Base-by-base conservation (phyloP, 2,797 vertebrate species). In the Tolypeutes matacus region DNA sequence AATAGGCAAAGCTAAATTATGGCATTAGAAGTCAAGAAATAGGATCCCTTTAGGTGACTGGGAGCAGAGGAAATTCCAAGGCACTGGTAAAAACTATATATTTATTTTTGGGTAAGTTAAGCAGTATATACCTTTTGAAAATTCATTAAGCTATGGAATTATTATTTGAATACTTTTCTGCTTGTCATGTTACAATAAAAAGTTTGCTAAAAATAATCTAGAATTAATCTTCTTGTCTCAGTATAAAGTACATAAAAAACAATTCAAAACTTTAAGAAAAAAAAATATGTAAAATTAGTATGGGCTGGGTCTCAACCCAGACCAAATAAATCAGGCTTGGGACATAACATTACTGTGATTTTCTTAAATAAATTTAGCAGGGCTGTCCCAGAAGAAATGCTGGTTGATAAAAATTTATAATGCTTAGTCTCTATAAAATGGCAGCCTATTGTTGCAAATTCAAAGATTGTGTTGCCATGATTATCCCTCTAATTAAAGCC, bases 131-230 rank as follows among this genome's bases (percentile, higher is more conserved):
- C 17, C 21, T 42, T 80, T 23, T 76, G 46, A 81, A 60, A 86
- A n/a, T 64, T 64, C 46, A 31, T 39, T 64, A 80, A 65, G 6
- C 31, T 64, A 21, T 69, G 17, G 12, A 36, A 18, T 78, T 53
- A 65, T 15, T 21, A 65, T 36, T 65, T 39, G 15, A 39, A 12
- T 95, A n/a, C 42, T 49, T 76, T 64, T 67, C 36, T 49, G 23
- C 46, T 21, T 84, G 31, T 21, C 25, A n/a, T 25, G 31, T 51
- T 64, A 89, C 10, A 67, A 49, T 78, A 65, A 53, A 82, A 67
- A 65, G 14, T 58, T 80, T 39, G 39, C 31, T 83, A 72, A 86
- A 92, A 53, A 17, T 60, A 90, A 95, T n/a, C 3, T 72, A 93
- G 11, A 86, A 90, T 93, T 77, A 86, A 81, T 67, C 39, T 67